Percentiles rank a stretch among this genome's conserved stretches.
Conservation (phyloP, 2,113 vertebrate genomes). For the Argyrosomus japonicus region DNA sequence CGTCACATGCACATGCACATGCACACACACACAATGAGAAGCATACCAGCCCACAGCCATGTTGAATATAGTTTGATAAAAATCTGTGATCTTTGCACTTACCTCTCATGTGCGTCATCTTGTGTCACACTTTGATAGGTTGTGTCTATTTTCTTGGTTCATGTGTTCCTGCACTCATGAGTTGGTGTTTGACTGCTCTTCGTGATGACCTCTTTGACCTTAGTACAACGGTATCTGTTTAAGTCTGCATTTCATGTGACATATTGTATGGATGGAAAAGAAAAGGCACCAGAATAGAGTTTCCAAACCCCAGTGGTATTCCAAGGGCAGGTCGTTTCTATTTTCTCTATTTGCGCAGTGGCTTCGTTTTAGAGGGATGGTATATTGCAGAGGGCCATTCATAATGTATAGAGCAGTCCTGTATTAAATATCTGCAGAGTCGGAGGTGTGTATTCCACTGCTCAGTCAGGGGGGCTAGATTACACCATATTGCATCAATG, state of each 20-base stretch:
- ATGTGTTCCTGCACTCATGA: conserved; percentile 1
- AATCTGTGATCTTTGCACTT: conserved; percentile 34
- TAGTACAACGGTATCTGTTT: background rate
- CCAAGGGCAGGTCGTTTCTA: conserved; percentile 66
- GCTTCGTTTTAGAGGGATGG: conserved; percentile 52
- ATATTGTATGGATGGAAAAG: conserved; percentile 3
- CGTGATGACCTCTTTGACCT: conserved; percentile 8
- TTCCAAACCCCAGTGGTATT: conserved; percentile 27
- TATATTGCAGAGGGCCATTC: conserved; percentile 64
- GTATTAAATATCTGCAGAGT: conserved; percentile 81
- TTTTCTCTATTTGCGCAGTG: conserved; percentile 58
- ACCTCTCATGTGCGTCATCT: conserved; percentile 18
- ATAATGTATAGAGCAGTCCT: conserved; percentile 75
- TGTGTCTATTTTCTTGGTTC: background rate
- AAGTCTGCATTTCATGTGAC: background rate
- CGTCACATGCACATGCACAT: conserved; percentile 42
- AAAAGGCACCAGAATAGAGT: conserved; percentile 33
- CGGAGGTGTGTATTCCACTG: conserved; percentile 54
- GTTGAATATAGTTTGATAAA: conserved; percentile 38
- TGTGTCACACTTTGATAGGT: background rate
- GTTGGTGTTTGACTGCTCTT: background rate
- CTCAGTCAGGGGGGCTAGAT: conserved; percentile 57
- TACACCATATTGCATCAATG: conserved; percentile 74
- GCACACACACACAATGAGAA: conserved; percentile 14
- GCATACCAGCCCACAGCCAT: conserved; percentile 56